Evolutionary conservation across 2,113 vertebrate genomes (phyloP).

Genomic region (Gorsachius goisagi): DNA sequence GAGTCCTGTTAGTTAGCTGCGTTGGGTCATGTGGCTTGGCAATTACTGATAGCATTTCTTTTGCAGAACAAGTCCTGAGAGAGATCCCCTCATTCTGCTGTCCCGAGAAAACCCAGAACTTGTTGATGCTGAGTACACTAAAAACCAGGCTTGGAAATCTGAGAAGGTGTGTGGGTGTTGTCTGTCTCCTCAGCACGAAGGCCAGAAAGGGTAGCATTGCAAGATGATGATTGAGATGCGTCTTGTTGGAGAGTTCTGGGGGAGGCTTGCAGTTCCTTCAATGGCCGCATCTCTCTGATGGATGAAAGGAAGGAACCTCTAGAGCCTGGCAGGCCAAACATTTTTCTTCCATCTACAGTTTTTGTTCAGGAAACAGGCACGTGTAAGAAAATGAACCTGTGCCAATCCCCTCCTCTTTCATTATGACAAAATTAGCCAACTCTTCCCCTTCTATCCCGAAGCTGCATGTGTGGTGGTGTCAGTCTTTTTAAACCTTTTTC

Average conservation of each 20-base stretch:
- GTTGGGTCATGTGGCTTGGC: not conserved
- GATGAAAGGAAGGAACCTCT: not conserved
- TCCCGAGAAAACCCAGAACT: conserved; percentile 89
- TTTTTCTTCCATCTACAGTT: not conserved
- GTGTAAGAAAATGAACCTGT: not conserved
- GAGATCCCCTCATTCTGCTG: conserved; percentile 93
- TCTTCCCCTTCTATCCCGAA: not conserved
- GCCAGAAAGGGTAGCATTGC: not conserved
- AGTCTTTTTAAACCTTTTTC: not conserved
- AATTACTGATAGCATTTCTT: conserved; percentile 15
- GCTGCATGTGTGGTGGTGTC: not conserved
- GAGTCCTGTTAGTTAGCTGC: not conserved
- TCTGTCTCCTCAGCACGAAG: not conserved
- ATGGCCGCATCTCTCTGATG: not conserved
- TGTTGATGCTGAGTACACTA: conserved; percentile 96
- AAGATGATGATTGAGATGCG: not conserved
- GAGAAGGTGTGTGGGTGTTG: conserved; percentile 81
- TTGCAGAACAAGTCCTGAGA: conserved; percentile 91
- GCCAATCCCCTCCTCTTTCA: not conserved
- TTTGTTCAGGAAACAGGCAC: not conserved
- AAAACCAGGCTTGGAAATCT: conserved; percentile 99
- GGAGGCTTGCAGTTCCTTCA: not conserved
- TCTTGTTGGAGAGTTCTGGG: not conserved
- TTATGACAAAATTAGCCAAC: not conserved
- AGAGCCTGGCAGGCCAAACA: not conserved